Conservation (phyloP, 1,140 invertebrate genomes). For the Sitophilus oryzae region DNA sequence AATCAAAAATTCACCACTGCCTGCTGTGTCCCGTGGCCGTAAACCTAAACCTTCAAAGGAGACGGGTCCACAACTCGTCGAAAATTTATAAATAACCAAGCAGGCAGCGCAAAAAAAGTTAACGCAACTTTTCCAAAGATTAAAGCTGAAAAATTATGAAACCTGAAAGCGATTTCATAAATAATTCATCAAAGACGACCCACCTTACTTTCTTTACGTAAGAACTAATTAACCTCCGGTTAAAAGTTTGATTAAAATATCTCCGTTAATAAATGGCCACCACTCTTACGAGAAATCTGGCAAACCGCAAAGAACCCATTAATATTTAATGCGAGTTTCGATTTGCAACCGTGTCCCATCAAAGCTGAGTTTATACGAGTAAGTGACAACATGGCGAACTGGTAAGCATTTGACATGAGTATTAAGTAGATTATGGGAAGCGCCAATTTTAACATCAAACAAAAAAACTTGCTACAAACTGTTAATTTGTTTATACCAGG, state of each 20-base stretch:
- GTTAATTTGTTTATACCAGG: too few species aligned
- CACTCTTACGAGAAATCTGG: not conserved
- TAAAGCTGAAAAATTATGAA: constrained; percentile 25
- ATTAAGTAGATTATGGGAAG: too few species aligned
- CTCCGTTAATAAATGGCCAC: constrained; percentile 23
- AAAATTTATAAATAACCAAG: constrained; percentile 23
- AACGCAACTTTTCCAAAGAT: constrained; percentile 21
- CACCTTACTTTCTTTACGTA: constrained; percentile 23
- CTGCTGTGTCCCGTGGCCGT: not conserved
- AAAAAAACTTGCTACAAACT: too few species aligned
- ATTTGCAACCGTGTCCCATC: too few species aligned
- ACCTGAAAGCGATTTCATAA: constrained; percentile 26
- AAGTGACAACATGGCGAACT: too few species aligned
- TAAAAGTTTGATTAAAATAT: constrained; percentile 28
- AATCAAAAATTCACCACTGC: not conserved
- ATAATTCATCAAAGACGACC: constrained; percentile 24
- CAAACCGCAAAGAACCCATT: not conserved
- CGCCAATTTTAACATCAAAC: too few species aligned
- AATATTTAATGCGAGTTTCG: not conserved
- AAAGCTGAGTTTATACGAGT: too few species aligned
- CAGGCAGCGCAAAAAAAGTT: constrained; percentile 20
- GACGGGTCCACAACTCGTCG: not conserved
- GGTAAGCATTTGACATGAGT: too few species aligned
- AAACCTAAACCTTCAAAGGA: not conserved
- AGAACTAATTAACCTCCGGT: constrained; percentile 25